Percentiles rank a stretch among this genome's conserved stretches.
phyloP scores from a whole-genome alignment of 2,113 vertebrate species.

The Anarrhichthys ocellatus region DNA sequence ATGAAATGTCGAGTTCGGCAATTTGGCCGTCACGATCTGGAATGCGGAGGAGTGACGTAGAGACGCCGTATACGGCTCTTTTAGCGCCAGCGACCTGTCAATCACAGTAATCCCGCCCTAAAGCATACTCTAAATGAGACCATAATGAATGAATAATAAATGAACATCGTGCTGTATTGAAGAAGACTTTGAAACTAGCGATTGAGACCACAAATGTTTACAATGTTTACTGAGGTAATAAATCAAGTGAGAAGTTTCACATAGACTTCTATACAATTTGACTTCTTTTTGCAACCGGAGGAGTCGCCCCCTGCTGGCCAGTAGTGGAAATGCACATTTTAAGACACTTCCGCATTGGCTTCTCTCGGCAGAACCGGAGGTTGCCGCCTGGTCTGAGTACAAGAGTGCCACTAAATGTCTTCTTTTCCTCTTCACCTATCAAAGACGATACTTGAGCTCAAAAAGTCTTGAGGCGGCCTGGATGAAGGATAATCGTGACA shows the following conservation, averaged over 20 bases:
- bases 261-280: not conserved
- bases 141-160: not conserved
- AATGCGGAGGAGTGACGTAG: not conserved
- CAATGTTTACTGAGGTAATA: not conserved
- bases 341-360: not conserved
- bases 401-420: slow-evolving; percentile 45
- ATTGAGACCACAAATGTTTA: not conserved
- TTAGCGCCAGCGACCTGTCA: not conserved
- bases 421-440: slow-evolving; percentile 59
- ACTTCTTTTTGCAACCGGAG: not conserved
- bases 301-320: no score
- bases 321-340: no score
- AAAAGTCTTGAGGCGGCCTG: slow-evolving; percentile 24
- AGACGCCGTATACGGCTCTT: not conserved
- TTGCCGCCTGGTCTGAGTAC: not conserved
- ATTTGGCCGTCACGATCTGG: not conserved
- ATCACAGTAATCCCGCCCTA: not conserved
- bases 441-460: slow-evolving; percentile 43
- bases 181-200: not conserved
- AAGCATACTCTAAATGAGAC: not conserved
- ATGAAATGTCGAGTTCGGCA: not conserved
- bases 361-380: not conserved
- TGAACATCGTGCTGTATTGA: not conserved
- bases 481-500: slow-evolving; percentile 14
- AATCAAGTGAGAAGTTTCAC: not conserved